Conservation (phyloP, 2,113 vertebrate genomes). For the Gobiocypris rarus region DNA sequence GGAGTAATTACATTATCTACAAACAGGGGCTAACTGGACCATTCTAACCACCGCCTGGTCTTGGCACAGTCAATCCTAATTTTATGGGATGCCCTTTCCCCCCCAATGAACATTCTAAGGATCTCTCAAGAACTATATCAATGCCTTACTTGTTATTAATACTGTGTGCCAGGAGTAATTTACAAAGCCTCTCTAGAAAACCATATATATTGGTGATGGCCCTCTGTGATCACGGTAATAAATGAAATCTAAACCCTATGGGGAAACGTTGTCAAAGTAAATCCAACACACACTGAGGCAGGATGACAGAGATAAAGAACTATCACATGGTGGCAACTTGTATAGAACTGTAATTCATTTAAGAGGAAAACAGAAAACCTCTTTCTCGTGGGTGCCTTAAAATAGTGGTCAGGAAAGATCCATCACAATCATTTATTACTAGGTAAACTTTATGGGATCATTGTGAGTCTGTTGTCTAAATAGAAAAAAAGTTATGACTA, state of each 20-base stretch:
- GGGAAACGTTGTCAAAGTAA: too few relatives aligned
- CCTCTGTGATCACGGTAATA: constrained; percentile 59
- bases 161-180: constrained; percentile 55
- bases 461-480: background rate
- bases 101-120: background rate
- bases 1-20: background rate
- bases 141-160: constrained; percentile 52
- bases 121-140: constrained; percentile 50
- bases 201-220: constrained; percentile 51
- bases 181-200: constrained; percentile 46
- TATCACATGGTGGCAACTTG: constrained; percentile 14
- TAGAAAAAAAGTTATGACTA: too few relatives aligned
- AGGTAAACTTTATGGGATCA: constrained; percentile 50
- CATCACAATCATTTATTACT: constrained; percentile 52
- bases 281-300: too few relatives aligned
- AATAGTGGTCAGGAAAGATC: constrained; percentile 37
- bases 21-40: background rate
- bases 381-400: constrained; percentile 25
- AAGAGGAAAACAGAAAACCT: constrained; percentile 47
- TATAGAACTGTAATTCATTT: constrained; percentile 48
- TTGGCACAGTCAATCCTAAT: constrained; percentile 51
- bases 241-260: constrained; percentile 54
- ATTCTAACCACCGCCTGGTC: constrained; percentile 18
- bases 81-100: constrained; percentile 47
- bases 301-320: constrained; percentile 53